These are phyloP conservation scores for Drosophila sechellia DNA, from an alignment of 1,140 invertebrate genomes.

Conservation along the genomic window DNA sequence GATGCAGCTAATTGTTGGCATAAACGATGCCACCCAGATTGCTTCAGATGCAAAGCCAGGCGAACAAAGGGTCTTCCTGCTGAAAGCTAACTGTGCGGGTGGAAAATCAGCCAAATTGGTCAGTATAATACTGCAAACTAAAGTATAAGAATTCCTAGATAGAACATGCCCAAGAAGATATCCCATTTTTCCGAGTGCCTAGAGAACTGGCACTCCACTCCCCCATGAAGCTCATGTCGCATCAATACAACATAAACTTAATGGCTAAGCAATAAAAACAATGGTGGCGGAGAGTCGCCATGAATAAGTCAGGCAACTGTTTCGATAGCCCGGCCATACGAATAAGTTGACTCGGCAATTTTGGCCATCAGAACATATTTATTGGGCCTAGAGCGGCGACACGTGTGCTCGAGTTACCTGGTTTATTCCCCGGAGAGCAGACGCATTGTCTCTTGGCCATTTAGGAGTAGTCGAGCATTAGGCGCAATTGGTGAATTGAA, in stretches of 20 bases:
- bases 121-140: background rate
- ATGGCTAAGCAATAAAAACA: constrained; percentile 50
- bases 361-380: constrained; percentile 52
- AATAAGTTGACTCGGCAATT: constrained; percentile 48
- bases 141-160: no score
- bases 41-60: constrained; percentile 1
- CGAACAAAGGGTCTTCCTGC: constrained; percentile 16
- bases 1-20: constrained; percentile 46
- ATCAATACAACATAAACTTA: constrained; percentile 34
- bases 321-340: constrained; percentile 10
- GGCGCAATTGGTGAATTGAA: constrained; percentile 49
- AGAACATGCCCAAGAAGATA: background rate
- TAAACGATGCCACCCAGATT: constrained; percentile 34
- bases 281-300: constrained; percentile 33
- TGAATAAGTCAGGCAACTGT: constrained; percentile 53
- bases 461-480: constrained; percentile 51
- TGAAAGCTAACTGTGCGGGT: constrained; percentile 3
- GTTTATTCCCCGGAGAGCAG: background rate
- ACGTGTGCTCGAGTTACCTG: constrained; percentile 47
- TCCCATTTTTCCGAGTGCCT: background rate
- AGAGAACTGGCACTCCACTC: background rate
- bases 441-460: constrained; percentile 27
- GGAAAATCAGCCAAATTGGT: background rate
- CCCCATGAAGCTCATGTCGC: constrained; percentile 1
- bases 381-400: constrained; percentile 32